These are phyloP conservation scores for Hippocampus guttulatus DNA, from an alignment of 2,113 vertebrate genomes.

Conservation along the genomic window DNA sequence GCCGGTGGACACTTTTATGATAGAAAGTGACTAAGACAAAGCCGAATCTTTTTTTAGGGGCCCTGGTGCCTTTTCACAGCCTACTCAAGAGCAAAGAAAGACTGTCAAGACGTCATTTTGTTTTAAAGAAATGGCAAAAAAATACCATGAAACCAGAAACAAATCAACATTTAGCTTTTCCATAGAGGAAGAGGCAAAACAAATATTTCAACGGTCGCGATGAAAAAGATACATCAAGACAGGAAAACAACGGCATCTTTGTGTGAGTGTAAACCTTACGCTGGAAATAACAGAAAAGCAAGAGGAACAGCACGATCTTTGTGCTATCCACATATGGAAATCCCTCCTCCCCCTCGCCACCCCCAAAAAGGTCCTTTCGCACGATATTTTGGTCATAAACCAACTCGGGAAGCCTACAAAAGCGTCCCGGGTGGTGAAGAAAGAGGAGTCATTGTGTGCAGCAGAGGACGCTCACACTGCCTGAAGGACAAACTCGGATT, in stretches of 20 bases:
- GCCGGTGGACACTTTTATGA: constrained; percentile 23
- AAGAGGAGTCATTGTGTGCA: constrained; percentile 19
- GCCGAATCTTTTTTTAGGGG: constrained; percentile 8
- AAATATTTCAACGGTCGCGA: constrained; percentile 23
- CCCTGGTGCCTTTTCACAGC: not conserved
- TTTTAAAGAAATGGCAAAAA: not conserved
- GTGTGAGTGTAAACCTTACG: constrained; percentile 15
- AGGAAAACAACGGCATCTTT: constrained; percentile 26
- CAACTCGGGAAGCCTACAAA: constrained; percentile 7
- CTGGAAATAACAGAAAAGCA: constrained; percentile 38
- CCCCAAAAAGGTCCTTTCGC: not conserved
- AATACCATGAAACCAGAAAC: not conserved
- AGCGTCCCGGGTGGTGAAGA: not conserved
- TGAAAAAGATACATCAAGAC: constrained; percentile 8
- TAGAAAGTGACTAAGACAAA: constrained; percentile 22
- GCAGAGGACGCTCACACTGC: constrained; percentile 18
- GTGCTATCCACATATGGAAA: constrained; percentile 19
- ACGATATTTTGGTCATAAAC: not conserved
- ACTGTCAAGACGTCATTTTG: constrained; percentile 1
- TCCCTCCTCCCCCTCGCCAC: no score
- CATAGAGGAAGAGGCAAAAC: constrained; percentile 2
- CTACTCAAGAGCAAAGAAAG: constrained; percentile 6
- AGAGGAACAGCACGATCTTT: constrained; percentile 32
- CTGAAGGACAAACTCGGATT: constrained; percentile 22
- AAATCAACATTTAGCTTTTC: constrained; percentile 7